Percentiles rank a stretch among this genome's conserved stretches.
phyloP scores from a whole-genome alignment of 1,140 invertebrate species.

The Drosophila chauvacae region DNA sequence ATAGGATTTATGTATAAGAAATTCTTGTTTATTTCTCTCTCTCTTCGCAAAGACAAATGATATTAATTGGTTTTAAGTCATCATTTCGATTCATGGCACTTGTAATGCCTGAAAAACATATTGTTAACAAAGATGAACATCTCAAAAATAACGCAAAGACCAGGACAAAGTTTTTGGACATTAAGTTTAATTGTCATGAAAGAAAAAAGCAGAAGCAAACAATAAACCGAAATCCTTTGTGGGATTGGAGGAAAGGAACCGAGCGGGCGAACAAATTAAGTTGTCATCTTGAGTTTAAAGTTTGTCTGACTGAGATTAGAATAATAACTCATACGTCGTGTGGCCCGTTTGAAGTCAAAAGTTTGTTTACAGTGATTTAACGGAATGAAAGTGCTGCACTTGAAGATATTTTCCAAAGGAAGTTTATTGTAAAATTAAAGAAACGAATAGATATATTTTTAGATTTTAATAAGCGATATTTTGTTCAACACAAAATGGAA shows the following conservation, averaged over 20 bases:
- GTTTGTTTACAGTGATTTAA: background rate
- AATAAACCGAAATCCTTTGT: constrained; percentile 15
- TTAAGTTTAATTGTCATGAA: constrained; percentile 73
- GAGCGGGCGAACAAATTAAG: constrained; percentile 9
- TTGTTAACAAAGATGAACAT: constrained; percentile 31
- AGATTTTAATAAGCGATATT: background rate
- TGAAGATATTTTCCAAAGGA: background rate
- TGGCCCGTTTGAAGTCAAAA: constrained; percentile 8
- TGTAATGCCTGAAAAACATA: constrained; percentile 35
- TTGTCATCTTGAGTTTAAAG: constrained; percentile 41
- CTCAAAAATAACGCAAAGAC: constrained; percentile 20
- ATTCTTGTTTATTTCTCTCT: background rate
- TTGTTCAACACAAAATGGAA: background rate
- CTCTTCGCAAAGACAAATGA: constrained; percentile 14
- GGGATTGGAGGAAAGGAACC: background rate
- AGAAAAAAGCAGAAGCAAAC: constrained; percentile 9
- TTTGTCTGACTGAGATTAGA: constrained; percentile 33
- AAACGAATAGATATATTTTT: too few species aligned
- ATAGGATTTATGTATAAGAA: background rate
- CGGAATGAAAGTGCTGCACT: background rate
- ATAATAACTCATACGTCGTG: constrained; percentile 60
- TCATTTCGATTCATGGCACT: constrained; percentile 28
- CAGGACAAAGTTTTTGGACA: constrained; percentile 61
- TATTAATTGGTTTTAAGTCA: constrained; percentile 28
- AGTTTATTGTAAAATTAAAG: background rate